Evolutionary conservation across 2,888 invertebrate genomes (phyloP).

Genomic region (Volucella bombylans): DNA sequence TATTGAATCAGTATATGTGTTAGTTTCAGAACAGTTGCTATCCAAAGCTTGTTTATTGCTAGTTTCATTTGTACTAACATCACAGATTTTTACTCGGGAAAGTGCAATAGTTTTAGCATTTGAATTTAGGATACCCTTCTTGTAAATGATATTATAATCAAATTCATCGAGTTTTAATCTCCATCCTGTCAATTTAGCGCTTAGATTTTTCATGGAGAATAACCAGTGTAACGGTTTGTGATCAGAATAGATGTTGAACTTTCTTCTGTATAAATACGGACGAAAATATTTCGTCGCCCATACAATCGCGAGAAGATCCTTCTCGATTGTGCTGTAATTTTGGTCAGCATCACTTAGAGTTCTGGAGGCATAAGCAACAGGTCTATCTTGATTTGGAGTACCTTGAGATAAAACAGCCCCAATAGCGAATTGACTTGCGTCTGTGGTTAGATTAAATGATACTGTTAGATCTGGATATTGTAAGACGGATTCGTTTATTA

Average conservation of each 20-base stretch:
- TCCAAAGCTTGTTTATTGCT: background rate
- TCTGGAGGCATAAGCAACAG: slow-evolving; percentile 76
- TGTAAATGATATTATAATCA: slow-evolving; percentile 74
- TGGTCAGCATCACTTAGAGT: slow-evolving; percentile 52
- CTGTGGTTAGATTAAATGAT: slow-evolving; percentile 37
- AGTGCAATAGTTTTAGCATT: slow-evolving; percentile 72
- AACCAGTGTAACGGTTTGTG: too few species aligned
- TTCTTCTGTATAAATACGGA: too few species aligned
- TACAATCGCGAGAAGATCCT: too few species aligned
- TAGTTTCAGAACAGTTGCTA: background rate
- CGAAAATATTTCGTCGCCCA: too few species aligned
- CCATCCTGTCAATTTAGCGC: too few species aligned
- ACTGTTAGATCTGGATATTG: background rate
- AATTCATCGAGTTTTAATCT: slow-evolving; percentile 75
- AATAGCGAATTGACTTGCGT: slow-evolving; percentile 68
- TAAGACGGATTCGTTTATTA: too few species aligned
- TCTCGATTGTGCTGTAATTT: too few species aligned
- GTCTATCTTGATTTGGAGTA: slow-evolving; percentile 56
- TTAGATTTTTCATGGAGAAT: too few species aligned
- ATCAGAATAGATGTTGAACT: too few species aligned
- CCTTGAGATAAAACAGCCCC: slow-evolving; percentile 76
- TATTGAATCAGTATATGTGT: slow-evolving; percentile 24
- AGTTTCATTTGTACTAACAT: slow-evolving; percentile 30
- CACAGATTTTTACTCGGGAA: slow-evolving; percentile 57
- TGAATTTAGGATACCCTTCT: slow-evolving; percentile 68